Conservation (phyloP, 2,113 vertebrate species). For the Budorcas taxicolor region DNA sequence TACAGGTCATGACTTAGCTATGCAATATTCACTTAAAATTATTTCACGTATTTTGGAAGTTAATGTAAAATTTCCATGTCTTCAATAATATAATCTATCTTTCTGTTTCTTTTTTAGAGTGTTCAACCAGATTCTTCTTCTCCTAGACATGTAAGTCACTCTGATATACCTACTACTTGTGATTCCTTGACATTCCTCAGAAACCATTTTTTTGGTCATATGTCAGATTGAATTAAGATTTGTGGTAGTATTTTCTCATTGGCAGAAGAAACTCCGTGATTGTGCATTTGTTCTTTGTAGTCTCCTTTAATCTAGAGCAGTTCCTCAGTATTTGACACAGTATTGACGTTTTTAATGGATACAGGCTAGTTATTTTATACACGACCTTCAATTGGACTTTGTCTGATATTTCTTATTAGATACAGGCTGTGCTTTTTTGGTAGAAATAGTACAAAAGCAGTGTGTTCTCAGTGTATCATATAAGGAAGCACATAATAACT, state of each 20-base stretch:
- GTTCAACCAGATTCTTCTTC: conserved; percentile 99
- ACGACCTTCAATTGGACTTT: neutral
- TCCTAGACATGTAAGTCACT: conserved; percentile 93
- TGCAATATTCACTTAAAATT: neutral
- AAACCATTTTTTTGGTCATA: neutral
- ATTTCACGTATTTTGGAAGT: conserved; percentile 20
- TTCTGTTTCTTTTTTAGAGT: conserved; percentile 84
- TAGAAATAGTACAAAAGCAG: neutral
- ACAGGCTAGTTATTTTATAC: neutral
- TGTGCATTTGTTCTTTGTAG: neutral
- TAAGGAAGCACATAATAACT: neutral
- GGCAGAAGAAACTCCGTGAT: neutral
- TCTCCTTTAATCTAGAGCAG: neutral
- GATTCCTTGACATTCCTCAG: neutral
- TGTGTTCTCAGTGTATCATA: neutral
- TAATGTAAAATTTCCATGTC: neutral
- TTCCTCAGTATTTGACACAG: neutral
- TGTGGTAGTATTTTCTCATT: neutral
- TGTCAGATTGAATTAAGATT: neutral
- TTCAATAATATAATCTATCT: conserved; percentile 20
- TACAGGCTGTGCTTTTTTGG: neutral
- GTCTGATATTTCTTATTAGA: neutral
- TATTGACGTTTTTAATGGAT: neutral
- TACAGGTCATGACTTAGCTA: neutral
- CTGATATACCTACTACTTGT: neutral